Percentiles rank a stretch among this genome's conserved stretches.
These are phyloP conservation scores for Xylophagus ater DNA, from an alignment of 2,888 invertebrate species.

Conservation along the genomic window DNA sequence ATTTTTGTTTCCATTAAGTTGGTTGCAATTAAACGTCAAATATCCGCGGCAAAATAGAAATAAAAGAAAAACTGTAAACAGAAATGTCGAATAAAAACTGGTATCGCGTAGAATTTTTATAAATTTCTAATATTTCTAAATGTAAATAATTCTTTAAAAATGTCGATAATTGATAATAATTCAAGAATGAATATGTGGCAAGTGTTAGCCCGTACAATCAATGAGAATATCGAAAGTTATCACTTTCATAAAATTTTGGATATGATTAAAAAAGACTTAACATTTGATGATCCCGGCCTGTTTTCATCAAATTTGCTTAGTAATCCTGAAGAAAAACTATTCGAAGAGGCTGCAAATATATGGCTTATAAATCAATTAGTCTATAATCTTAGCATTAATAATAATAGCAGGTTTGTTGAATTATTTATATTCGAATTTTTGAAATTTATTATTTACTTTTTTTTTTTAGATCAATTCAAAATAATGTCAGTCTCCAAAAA, in stretches of 20 bases:
- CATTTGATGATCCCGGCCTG: conserved; percentile 16
- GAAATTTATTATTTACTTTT: no score
- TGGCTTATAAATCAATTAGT: conserved; percentile 14
- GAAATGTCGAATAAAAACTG: no score
- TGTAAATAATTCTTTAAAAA: no score
- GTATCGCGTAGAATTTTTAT: no score
- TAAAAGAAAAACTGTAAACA: no score
- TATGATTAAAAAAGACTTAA: conserved; percentile 14
- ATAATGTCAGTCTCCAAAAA: conserved; percentile 29
- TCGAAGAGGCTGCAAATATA: conserved; percentile 9
- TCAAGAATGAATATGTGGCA: conserved; percentile 10
- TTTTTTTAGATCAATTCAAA: conserved; percentile 22
- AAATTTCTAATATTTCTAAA: no score
- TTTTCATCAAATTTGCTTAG: conserved; percentile 6
- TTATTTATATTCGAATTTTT: no score
- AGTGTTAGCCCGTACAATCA: conserved; percentile 6
- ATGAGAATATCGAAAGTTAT: conserved; percentile 4
- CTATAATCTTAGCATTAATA: not conserved
- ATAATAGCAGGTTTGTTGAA: conserved; percentile 6
- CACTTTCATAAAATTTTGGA: conserved; percentile 5
- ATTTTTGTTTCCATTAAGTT: no score
- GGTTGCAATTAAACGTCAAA: no score
- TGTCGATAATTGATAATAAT: not conserved
- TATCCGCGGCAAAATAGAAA: no score
- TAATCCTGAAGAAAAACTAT: conserved; percentile 3